Evolutionary conservation across 2,797 vertebrate species (phyloP).

Genomic region (Karalla daura): DNA sequence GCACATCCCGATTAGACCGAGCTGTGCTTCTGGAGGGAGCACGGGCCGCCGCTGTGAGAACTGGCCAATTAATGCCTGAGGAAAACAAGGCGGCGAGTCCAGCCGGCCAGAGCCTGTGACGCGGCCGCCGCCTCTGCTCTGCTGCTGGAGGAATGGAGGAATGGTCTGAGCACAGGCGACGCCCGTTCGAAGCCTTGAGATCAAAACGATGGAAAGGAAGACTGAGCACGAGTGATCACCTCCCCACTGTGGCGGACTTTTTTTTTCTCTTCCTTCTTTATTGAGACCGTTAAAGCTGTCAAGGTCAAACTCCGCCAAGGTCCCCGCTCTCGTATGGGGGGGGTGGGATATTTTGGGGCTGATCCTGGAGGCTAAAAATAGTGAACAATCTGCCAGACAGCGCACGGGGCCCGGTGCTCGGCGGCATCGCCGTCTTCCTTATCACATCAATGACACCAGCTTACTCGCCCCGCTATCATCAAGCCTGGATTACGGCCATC

Average conservation of each 20-base stretch:
- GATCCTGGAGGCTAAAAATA: conserved; percentile 68
- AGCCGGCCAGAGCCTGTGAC: conserved; percentile 13
- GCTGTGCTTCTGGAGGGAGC: neutral
- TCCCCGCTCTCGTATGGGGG: conserved; percentile 3
- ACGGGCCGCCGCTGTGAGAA: conserved; percentile 6
- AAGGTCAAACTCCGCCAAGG: conserved; percentile 11
- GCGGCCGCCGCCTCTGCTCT: no score
- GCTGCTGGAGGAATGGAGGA: conserved; percentile 21
- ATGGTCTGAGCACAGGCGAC: conserved; percentile 14
- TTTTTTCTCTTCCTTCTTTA: neutral
- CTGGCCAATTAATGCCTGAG: neutral
- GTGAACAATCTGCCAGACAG: conserved; percentile 56
- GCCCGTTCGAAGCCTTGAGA: neutral
- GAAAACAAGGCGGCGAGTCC: neutral
- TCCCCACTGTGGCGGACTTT: neutral
- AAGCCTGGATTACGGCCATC: conserved; percentile 83
- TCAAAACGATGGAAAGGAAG: neutral
- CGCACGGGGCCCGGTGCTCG: conserved; percentile 21
- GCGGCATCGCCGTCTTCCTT: conserved; percentile 45
- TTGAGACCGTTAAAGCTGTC: neutral
- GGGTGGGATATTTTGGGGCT: conserved; percentile 48
- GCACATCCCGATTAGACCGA: neutral
- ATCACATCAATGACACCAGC: conserved; percentile 72
- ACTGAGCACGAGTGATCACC: neutral
- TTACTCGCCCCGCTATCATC: conserved; percentile 69